A percentile compares a stretch with the other conserved stretches of the same genome.
These are phyloP conservation scores for Mylabris sibirica DNA, from an alignment of 2,888 invertebrate species.

Conservation along the genomic window DNA sequence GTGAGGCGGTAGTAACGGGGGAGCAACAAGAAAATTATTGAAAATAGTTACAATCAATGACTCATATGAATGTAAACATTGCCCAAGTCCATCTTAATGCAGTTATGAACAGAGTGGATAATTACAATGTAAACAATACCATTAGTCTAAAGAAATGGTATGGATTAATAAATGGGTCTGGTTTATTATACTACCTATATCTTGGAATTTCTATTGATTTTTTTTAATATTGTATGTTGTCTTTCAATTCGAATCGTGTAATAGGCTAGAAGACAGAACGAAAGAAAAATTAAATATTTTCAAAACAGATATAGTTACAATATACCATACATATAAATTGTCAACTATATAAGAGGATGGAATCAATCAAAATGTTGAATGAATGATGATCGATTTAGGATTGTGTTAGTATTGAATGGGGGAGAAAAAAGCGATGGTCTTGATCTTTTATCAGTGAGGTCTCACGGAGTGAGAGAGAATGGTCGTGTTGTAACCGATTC, in stretches of 20 bases:
- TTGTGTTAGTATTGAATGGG: conserved; percentile 6
- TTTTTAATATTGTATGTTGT: too few relatives aligned
- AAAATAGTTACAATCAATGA: background rate
- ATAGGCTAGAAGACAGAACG: background rate
- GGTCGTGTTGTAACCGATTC: conserved; percentile 6
- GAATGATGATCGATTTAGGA: conserved; percentile 51
- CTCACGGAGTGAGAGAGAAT: conserved; percentile 11
- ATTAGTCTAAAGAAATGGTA: background rate
- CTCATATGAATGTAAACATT: conserved; percentile 4
- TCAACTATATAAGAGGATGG: conserved; percentile 50
- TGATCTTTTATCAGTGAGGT: conserved; percentile 13
- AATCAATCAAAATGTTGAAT: conserved; percentile 55
- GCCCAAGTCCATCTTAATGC: background rate
- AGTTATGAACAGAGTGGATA: background rate
- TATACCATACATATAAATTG: conserved; percentile 36
- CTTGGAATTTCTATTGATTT: conserved; percentile 1
- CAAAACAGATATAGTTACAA: background rate
- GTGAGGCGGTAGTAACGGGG: too few relatives aligned
- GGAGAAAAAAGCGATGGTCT: background rate
- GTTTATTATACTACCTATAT: background rate
- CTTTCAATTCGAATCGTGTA: background rate
- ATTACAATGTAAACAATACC: conserved; percentile 14
- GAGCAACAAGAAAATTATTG: background rate
- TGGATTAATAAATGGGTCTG: conserved; percentile 13
- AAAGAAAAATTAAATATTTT: background rate